Evolutionary conservation across 1,140 invertebrate genomes (phyloP).

Genomic region (Penaeus japonicus): DNA sequence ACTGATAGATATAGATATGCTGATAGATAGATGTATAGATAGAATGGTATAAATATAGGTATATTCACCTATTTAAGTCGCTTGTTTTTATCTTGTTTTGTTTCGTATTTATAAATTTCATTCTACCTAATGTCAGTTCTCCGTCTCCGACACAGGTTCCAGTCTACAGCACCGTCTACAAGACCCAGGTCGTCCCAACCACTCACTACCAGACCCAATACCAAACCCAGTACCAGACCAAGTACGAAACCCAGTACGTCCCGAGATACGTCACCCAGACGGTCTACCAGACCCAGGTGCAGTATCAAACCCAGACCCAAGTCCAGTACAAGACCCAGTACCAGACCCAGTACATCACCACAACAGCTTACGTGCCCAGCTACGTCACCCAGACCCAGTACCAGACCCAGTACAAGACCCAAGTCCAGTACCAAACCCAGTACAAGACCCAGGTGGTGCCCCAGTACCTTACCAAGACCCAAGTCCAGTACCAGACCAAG

Average conservation of each 20-base stretch:
- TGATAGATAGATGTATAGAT: too few relatives aligned
- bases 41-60: too few relatives aligned
- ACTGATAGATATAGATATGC: too few relatives aligned
- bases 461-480: slow-evolving; percentile 33
- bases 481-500: slow-evolving; percentile 17
- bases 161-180: slow-evolving; percentile 33
- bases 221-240: slow-evolving; percentile 48
- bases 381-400: slow-evolving; percentile 39
- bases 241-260: slow-evolving; percentile 42
- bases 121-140: not conserved
- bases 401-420: slow-evolving; percentile 25
- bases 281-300: slow-evolving; percentile 23
- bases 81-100: too few relatives aligned
- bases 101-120: too few relatives aligned
- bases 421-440: slow-evolving; percentile 39
- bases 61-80: too few relatives aligned
- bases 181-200: slow-evolving; percentile 39
- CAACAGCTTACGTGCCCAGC: not conserved
- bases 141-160: slow-evolving; percentile 13
- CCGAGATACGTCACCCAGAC: not conserved
- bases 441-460: slow-evolving; percentile 41
- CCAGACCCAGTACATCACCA: slow-evolving; percentile 35
- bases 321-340: slow-evolving; percentile 39
- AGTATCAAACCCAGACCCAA: slow-evolving; percentile 26
- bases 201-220: slow-evolving; percentile 52